Percentiles rank a stretch among this genome's conserved stretches.
Conservation (phyloP, 2,797 vertebrate species). For the Bovichtus diacanthus region DNA sequence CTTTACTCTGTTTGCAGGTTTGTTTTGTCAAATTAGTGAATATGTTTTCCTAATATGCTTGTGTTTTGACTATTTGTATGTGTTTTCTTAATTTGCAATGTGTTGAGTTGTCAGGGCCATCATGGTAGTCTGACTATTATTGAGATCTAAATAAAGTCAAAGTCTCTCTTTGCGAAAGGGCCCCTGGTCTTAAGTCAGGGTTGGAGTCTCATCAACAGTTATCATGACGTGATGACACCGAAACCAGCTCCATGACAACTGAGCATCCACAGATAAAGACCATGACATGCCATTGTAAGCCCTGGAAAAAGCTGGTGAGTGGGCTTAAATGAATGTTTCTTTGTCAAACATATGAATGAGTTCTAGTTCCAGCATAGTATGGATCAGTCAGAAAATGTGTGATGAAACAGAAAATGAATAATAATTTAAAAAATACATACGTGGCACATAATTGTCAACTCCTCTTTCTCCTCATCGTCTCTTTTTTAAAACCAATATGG, state of each 20-base stretch:
- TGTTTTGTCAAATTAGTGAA: too few species aligned
- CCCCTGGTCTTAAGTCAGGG: background rate
- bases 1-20: too few species aligned
- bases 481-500: conserved; percentile 1
- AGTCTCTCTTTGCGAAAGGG: background rate
- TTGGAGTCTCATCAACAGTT: background rate
- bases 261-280: background rate
- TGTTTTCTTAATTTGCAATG: too few species aligned
- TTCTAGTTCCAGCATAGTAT: background rate
- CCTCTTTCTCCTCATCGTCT: background rate
- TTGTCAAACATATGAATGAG: background rate
- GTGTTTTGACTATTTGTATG: too few species aligned
- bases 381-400: too few species aligned
- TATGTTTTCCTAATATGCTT: too few species aligned
- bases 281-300: background rate
- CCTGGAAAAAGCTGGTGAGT: background rate
- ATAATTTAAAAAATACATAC: background rate
- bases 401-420: background rate
- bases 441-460: background rate
- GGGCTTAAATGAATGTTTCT: background rate
- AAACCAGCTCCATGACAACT: background rate
- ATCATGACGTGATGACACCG: background rate
- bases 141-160: background rate
- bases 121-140: background rate
- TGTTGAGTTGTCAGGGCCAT: too few species aligned